Evolutionary conservation across 53 echinoderm and acorn worm genomes (phyloP).

Genomic region (Henricia sp.): DNA sequence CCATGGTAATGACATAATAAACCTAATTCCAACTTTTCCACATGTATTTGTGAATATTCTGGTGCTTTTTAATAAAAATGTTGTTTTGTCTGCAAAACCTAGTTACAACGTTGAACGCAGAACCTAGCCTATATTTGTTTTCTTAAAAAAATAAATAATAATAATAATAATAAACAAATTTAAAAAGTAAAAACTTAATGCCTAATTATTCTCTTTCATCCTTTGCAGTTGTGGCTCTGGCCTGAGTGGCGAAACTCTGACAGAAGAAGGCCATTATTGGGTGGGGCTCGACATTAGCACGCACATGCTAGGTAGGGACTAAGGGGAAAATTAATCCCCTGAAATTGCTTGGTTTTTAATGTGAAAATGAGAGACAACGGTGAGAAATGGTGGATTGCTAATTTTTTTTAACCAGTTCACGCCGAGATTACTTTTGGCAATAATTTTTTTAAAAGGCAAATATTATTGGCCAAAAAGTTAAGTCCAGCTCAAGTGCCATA

Average conservation of each 20-base stretch:
- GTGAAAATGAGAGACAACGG: neutral
- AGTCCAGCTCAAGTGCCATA: neutral
- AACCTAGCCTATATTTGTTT: neutral
- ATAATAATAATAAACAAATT: neutral
- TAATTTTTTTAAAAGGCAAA: too few species aligned
- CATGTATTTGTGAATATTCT: too few species aligned
- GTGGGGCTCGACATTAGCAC: conserved; percentile 92
- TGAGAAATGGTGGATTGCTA: too few species aligned
- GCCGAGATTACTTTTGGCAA: too few species aligned
- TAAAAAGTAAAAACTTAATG: too few species aligned
- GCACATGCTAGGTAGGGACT: conserved; percentile 81
- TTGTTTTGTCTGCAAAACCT: too few species aligned
- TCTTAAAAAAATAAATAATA: neutral
- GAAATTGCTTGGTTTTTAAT: neutral
- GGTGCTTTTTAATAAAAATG: too few species aligned
- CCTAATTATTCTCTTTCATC: neutral
- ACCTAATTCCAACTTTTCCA: too few species aligned
- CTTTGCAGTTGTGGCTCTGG: conserved; percentile 89
- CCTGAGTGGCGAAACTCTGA: conserved; percentile 84
- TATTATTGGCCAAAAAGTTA: too few species aligned
- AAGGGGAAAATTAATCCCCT: neutral
- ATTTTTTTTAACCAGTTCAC: too few species aligned
- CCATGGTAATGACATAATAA: too few species aligned
- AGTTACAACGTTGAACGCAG: too few species aligned
- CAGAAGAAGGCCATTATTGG: conserved; percentile 91